These are phyloP conservation scores for Drepana falcataria DNA, from an alignment of 2,888 invertebrate genomes.

Conservation along the genomic window DNA sequence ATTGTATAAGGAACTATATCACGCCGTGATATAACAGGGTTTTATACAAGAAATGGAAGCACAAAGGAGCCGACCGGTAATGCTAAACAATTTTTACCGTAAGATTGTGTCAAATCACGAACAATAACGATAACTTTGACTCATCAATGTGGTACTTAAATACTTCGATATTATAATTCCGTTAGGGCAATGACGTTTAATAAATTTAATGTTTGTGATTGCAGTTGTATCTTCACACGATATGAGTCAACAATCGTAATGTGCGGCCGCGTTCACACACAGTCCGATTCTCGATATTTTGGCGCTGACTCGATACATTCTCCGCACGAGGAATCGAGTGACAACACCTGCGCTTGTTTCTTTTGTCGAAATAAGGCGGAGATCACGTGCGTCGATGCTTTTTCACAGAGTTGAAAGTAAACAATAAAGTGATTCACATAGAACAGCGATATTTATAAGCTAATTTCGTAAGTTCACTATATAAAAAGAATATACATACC, in stretches of 20 bases:
- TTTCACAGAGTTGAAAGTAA: background rate
- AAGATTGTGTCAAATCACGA: background rate
- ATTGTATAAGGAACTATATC: too few species aligned
- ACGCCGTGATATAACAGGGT: background rate
- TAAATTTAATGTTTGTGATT: background rate
- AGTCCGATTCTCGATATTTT: constrained; percentile 47
- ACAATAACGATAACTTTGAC: background rate
- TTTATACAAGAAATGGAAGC: background rate
- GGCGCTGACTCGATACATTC: constrained; percentile 59
- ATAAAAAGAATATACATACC: too few species aligned
- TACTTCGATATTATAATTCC: background rate
- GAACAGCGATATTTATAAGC: too few species aligned
- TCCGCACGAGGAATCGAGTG: constrained; percentile 43
- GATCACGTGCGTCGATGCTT: constrained; percentile 9
- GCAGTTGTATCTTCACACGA: constrained; percentile 32
- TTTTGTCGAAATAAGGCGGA: constrained; percentile 9
- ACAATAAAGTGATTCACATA: too few species aligned
- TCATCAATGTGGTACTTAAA: background rate
- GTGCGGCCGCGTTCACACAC: constrained; percentile 43
- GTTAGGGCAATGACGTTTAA: constrained; percentile 1
- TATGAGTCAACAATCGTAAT: constrained; percentile 39
- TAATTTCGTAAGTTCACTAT: too few species aligned
- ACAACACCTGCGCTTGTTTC: constrained; percentile 56
- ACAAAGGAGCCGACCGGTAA: background rate
- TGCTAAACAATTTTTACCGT: background rate